Percentiles rank a stretch among this genome's conserved stretches.
These are phyloP conservation scores for Drosophila simulans DNA, from an alignment of 1,140 invertebrate species.

Conservation along the genomic window DNA sequence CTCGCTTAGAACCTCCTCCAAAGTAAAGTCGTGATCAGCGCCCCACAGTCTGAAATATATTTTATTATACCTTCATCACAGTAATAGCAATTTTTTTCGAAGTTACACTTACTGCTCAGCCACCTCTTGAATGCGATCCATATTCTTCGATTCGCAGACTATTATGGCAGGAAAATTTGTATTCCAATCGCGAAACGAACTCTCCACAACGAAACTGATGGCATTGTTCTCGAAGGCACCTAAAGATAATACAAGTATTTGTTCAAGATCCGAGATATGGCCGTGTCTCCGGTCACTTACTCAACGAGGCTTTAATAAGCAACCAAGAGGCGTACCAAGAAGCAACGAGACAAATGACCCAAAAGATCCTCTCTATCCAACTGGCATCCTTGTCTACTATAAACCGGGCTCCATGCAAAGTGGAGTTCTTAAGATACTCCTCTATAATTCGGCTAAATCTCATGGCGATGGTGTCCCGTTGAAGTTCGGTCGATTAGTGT, in stretches of 20 bases:
- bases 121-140: conserved; percentile 86
- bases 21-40: conserved; percentile 87
- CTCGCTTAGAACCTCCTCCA: conserved; percentile 89
- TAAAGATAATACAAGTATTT: conserved; percentile 14
- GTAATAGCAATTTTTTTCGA: too few species aligned
- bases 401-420: conserved; percentile 86
- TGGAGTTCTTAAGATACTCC: conserved; percentile 84
- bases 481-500: conserved; percentile 1
- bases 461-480: conserved; percentile 16
- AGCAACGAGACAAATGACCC: conserved; percentile 87
- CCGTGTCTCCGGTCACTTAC: conserved; percentile 37
- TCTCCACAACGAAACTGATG: conserved; percentile 90
- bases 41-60: conserved; percentile 86
- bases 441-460: conserved; percentile 59
- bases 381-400: conserved; percentile 86
- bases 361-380: conserved; percentile 87
- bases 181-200: conserved; percentile 89
- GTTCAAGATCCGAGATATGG: not conserved
- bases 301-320: conserved; percentile 87
- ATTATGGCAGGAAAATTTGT: conserved; percentile 88
- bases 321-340: conserved; percentile 88
- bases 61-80: not conserved
- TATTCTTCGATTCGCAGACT: conserved; percentile 88
- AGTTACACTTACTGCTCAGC: conserved; percentile 85
- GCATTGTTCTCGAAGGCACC: conserved; percentile 85